Percentiles rank a stretch among this genome's conserved stretches.
Evolutionary conservation across 2,888 invertebrate species (phyloP).

Genomic region (Tenodera sinensis): DNA sequence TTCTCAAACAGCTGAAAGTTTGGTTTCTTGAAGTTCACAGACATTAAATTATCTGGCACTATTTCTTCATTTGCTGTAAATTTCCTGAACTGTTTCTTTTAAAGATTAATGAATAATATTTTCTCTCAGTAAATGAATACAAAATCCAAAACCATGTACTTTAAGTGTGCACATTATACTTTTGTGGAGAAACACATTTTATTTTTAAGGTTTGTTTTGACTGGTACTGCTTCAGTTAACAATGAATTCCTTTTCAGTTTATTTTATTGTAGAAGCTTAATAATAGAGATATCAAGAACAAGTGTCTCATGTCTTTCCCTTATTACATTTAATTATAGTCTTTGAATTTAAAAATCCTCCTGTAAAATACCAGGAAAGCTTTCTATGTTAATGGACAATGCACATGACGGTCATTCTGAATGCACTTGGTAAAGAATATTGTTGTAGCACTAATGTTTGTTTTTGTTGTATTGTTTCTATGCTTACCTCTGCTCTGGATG

Average conservation of each 20-base stretch:
- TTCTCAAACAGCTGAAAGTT: too few relatives aligned
- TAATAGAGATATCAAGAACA: neutral
- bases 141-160: neutral
- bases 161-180: neutral
- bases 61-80: too few relatives aligned
- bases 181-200: neutral
- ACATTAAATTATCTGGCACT: too few relatives aligned
- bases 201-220: neutral
- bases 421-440: neutral
- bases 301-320: neutral
- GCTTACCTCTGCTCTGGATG: constrained; percentile 30
- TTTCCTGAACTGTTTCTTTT: too few relatives aligned
- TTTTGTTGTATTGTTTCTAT: constrained; percentile 32
- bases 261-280: neutral
- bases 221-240: neutral
- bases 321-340: neutral
- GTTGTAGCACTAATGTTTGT: constrained; percentile 20
- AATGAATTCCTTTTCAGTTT: neutral
- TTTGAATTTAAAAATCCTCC: neutral
- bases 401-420: neutral
- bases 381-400: neutral
- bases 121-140: neutral
- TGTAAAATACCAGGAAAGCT: neutral
- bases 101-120: neutral
- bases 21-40: too few relatives aligned